phyloP scores from a whole-genome alignment of 1,140 invertebrate species.

The Heterodera schachtii region DNA sequence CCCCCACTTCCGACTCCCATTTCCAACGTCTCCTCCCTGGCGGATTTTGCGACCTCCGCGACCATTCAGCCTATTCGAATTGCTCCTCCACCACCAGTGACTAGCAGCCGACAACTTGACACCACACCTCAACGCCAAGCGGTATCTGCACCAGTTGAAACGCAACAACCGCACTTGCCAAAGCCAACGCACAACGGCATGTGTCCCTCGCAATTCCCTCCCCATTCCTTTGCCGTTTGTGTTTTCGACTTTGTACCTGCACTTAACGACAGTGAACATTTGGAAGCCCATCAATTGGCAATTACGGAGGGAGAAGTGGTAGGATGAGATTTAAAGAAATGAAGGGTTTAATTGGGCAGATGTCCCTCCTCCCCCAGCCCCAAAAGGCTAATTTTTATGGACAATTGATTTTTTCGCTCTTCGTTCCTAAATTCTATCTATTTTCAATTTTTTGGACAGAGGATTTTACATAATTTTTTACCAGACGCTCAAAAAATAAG shows the following conservation, averaged over 20 bases:
- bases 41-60: background rate
- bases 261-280: slow-evolving; percentile 5
- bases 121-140: background rate
- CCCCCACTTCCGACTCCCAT: background rate
- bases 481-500: no score
- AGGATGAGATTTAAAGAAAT: background rate
- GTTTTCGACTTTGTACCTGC: slow-evolving; percentile 31
- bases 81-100: slow-evolving; percentile 29
- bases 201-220: background rate
- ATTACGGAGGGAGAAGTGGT: slow-evolving; percentile 26
- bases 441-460: no score
- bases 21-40: background rate
- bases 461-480: no score
- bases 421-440: no score
- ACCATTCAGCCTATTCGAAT: slow-evolving; percentile 23
- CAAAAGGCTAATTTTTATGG: no score
- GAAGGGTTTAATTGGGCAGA: no score
- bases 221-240: slow-evolving; percentile 22
- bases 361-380: no score
- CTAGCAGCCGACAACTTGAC: slow-evolving; percentile 15
- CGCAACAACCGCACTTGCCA: background rate
- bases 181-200: background rate
- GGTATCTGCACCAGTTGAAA: background rate
- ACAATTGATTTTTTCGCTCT: no score
- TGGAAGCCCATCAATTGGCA: slow-evolving; percentile 20